phyloP scores from a whole-genome alignment of 2,888 invertebrate species.

The Meloe dianella region DNA sequence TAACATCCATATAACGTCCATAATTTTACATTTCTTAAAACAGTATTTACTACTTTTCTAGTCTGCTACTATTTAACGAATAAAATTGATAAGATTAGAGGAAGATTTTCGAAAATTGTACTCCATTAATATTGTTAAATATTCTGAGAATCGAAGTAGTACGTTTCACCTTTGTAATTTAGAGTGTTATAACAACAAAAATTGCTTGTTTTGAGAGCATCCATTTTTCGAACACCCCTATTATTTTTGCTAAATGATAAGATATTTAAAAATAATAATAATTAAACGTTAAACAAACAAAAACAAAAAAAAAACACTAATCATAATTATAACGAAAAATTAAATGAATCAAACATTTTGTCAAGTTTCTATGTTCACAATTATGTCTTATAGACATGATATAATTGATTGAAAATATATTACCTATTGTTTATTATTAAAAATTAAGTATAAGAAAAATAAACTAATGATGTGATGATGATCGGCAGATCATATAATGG shows the following conservation, averaged over 20 bases:
- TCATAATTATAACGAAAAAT: not conserved
- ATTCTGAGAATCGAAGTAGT: not conserved
- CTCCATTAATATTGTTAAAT: not conserved
- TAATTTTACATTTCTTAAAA: constrained; percentile 8
- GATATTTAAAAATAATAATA: not conserved
- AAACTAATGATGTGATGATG: constrained; percentile 74
- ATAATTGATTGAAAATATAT: constrained; percentile 57
- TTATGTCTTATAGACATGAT: constrained; percentile 59
- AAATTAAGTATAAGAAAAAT: constrained; percentile 58
- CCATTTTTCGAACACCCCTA: constrained; percentile 1
- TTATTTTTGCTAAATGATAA: constrained; percentile 7
- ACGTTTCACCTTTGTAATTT: constrained; percentile 6
- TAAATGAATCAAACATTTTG: constrained; percentile 56
- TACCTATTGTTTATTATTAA: constrained; percentile 59
- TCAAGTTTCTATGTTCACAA: constrained; percentile 58
- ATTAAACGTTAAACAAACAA: not conserved
- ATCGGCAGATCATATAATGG: constrained; percentile 69
- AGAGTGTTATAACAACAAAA: not conserved
- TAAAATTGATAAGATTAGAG: not conserved
- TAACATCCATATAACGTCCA: constrained; percentile 11
- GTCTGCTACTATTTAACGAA: not conserved
- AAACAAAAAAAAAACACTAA: not conserved
- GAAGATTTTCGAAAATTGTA: constrained; percentile 7
- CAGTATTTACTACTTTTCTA: constrained; percentile 10
- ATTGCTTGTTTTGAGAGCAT: constrained; percentile 10